Evolutionary conservation across 1,140 invertebrate genomes (phyloP).

Genomic region (Coboldia fuscipes): DNA sequence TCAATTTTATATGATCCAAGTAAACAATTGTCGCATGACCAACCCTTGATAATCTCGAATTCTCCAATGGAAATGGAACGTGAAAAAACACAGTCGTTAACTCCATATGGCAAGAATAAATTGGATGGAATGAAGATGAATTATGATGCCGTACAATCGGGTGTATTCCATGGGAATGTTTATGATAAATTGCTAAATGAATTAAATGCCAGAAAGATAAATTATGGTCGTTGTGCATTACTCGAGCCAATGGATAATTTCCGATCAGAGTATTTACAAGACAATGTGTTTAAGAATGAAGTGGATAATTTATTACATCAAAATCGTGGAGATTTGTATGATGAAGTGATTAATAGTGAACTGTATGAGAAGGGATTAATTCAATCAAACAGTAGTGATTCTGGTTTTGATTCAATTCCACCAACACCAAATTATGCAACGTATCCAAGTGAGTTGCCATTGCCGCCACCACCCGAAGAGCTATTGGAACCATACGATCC

Average conservation of each 20-base stretch:
- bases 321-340: too few relatives aligned
- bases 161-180: constrained; percentile 29
- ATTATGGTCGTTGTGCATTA: constrained; percentile 26
- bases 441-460: neutral
- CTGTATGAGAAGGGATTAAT: too few relatives aligned
- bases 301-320: too few relatives aligned
- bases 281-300: constrained; percentile 28
- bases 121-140: constrained; percentile 27
- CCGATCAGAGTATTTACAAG: constrained; percentile 26
- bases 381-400: constrained; percentile 15
- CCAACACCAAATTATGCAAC: constrained; percentile 11
- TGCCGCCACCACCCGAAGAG: too few relatives aligned
- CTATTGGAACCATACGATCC: too few relatives aligned
- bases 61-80: constrained; percentile 6
- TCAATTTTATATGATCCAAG: too few relatives aligned
- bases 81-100: constrained; percentile 16
- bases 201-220: constrained; percentile 26
- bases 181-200: constrained; percentile 30
- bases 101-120: constrained; percentile 25
- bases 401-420: constrained; percentile 18
- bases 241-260: constrained; percentile 28
- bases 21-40: too few relatives aligned
- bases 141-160: constrained; percentile 29
- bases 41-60: constrained; percentile 9
- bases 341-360: too few relatives aligned